Conservation (phyloP, 1,140 invertebrate genomes). For the Batillaria attramentaria region DNA sequence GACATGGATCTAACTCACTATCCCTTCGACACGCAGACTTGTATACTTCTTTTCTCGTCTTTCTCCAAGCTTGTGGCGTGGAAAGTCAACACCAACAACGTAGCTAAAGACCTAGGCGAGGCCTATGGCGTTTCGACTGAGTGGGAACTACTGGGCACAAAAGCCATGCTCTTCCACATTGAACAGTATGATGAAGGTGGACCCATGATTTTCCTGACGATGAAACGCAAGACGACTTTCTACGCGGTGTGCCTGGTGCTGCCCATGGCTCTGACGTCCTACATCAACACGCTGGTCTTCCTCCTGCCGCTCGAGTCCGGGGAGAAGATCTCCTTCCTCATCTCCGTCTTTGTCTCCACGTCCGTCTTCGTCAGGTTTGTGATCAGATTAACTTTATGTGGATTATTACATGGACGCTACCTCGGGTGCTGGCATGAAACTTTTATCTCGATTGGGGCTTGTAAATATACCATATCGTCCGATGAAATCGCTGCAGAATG, state of each 20-base stretch:
- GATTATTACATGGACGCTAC: too few relatives aligned
- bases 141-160: slow-evolving; percentile 6
- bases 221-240: slow-evolving; percentile 34
- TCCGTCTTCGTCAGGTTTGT: slow-evolving; percentile 39
- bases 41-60: slow-evolving; percentile 19
- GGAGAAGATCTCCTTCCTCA: slow-evolving; percentile 49
- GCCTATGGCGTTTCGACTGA: neutral
- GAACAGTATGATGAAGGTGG: neutral
- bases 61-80: neutral
- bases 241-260: slow-evolving; percentile 40
- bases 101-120: neutral
- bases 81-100: neutral
- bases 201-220: slow-evolving; percentile 51
- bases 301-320: slow-evolving; percentile 43
- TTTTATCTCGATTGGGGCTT: too few relatives aligned
- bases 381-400: neutral
- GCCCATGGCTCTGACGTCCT: slow-evolving; percentile 40
- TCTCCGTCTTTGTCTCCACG: slow-evolving; percentile 42
- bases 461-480: too few relatives aligned
- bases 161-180: neutral
- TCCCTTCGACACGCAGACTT: slow-evolving; percentile 41
- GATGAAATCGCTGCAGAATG: too few relatives aligned
- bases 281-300: slow-evolving; percentile 42
- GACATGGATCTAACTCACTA: slow-evolving; percentile 38
- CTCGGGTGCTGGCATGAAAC: too few relatives aligned